phyloP scores from a whole-genome alignment of 2,888 invertebrate species.

The Drosophila mayaguana region DNA sequence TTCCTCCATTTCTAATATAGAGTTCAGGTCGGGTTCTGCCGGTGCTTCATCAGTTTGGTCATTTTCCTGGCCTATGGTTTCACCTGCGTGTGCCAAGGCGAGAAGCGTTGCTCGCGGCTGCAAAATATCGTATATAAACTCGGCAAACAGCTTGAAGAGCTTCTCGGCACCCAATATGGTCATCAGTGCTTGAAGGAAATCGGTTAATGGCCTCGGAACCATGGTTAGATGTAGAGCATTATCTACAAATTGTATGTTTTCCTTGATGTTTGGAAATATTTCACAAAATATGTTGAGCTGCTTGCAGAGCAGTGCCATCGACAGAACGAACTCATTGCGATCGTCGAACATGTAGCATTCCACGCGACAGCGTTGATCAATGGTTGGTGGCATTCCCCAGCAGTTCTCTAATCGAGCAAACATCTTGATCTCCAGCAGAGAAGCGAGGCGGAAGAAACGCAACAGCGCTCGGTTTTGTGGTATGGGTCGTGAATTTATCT shows the following conservation, averaged over 20 bases:
- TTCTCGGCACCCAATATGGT: background rate
- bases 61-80: no score
- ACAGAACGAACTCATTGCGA: slow-evolving; percentile 20
- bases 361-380: slow-evolving; percentile 17
- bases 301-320: slow-evolving; percentile 4
- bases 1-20: background rate
- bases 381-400: background rate
- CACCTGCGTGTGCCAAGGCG: no score
- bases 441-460: slow-evolving; percentile 29
- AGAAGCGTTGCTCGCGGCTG: slow-evolving; percentile 2
- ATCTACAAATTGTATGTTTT: slow-evolving; percentile 11
- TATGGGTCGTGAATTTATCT: slow-evolving; percentile 14
- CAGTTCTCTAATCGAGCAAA: slow-evolving; percentile 14
- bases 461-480: slow-evolving; percentile 16
- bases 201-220: background rate
- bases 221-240: slow-evolving; percentile 28
- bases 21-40: background rate
- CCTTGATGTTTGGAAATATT: background rate
- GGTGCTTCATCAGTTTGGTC: no score
- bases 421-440: slow-evolving; percentile 26
- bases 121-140: background rate
- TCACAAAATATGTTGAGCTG: background rate
- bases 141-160: slow-evolving; percentile 13
- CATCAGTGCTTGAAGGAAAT: background rate
- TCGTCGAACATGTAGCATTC: slow-evolving; percentile 39